Evolutionary conservation across 2,797 vertebrate genomes (phyloP).

Genomic region (Smutsia gigantea): DNA sequence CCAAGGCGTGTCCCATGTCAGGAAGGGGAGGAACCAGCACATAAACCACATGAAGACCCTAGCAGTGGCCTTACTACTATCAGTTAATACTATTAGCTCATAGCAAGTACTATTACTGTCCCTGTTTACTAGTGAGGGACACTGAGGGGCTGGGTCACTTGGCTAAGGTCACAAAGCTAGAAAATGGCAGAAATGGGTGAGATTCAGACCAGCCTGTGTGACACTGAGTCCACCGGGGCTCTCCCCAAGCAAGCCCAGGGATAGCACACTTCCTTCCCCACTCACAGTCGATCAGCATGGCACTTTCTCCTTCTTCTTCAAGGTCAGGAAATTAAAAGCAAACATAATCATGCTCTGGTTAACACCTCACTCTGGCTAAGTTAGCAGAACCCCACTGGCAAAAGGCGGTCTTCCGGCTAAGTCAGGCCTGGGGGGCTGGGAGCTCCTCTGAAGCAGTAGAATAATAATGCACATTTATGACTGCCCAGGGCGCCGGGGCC

Average conservation of each 20-base stretch:
- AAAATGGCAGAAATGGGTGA: neutral
- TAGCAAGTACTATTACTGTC: neutral
- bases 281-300: too few relatives aligned
- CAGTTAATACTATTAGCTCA: neutral
- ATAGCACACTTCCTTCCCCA: neutral
- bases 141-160: neutral
- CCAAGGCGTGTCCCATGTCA: neutral
- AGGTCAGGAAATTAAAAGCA: slow-evolving; percentile 66
- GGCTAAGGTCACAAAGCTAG: neutral
- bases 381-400: neutral
- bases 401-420: neutral
- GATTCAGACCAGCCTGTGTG: neutral
- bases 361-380: slow-evolving; percentile 1
- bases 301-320: neutral
- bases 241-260: neutral
- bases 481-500: neutral
- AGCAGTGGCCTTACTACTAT: neutral
- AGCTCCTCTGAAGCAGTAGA: neutral
- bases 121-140: neutral
- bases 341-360: slow-evolving; percentile 15
- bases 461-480: neutral
- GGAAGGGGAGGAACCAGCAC: neutral
- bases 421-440: neutral
- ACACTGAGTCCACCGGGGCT: neutral
- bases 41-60: neutral